Evolutionary conservation across 1,140 invertebrate genomes (phyloP).

Genomic region (Brachystomella parvula): DNA sequence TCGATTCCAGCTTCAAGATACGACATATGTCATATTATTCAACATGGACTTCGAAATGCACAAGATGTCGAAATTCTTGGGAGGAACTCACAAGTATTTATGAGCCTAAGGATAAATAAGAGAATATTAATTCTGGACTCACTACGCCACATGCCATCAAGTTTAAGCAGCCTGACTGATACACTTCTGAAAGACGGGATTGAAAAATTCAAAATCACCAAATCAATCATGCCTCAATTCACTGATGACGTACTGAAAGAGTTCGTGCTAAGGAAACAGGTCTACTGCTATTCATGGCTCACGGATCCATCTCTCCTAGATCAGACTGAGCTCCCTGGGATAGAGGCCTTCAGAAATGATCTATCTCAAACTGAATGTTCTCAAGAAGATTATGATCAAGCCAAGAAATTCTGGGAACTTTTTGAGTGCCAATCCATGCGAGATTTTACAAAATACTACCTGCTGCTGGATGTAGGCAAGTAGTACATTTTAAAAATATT

Average conservation of each 20-base stretch:
- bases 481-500: too few species aligned
- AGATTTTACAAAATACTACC: not conserved
- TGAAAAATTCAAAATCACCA: not conserved
- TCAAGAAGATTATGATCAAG: not conserved
- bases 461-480: not conserved
- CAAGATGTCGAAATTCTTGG: not conserved
- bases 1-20: too few species aligned
- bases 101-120: not conserved
- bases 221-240: not conserved
- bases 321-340: not conserved
- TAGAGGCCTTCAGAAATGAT: not conserved
- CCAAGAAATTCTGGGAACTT: not conserved
- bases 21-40: too few species aligned
- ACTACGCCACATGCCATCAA: not conserved
- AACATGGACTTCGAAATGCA: not conserved
- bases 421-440: not conserved
- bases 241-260: not conserved
- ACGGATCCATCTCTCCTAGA: not conserved
- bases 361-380: not conserved
- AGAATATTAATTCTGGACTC: not conserved
- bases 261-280: not conserved
- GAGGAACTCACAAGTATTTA: not conserved
- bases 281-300: not conserved
- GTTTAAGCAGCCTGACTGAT: not conserved
- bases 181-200: not conserved